These are phyloP conservation scores for Lathronympha strigana DNA, from an alignment of 2,888 invertebrate species.

Conservation along the genomic window DNA sequence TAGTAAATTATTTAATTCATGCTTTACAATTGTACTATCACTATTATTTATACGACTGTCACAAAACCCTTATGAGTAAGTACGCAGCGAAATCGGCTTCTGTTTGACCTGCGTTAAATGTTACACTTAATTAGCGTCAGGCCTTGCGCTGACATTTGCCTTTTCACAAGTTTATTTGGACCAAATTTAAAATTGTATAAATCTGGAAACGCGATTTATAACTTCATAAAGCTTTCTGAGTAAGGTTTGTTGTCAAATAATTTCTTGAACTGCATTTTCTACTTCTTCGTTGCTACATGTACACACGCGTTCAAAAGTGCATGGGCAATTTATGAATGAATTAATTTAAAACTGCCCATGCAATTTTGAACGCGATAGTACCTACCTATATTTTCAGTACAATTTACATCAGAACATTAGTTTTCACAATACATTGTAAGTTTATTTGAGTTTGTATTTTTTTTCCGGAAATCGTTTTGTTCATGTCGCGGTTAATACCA, in stretches of 20 bases:
- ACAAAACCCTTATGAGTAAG: slow-evolving; percentile 16
- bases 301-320: no score
- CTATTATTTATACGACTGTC: background rate
- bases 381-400: no score
- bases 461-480: no score
- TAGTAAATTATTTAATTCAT: no score
- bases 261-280: background rate
- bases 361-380: no score
- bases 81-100: slow-evolving; percentile 29
- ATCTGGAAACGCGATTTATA: slow-evolving; percentile 40
- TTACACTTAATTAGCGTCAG: slow-evolving; percentile 74
- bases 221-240: slow-evolving; percentile 26
- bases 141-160: slow-evolving; percentile 71
- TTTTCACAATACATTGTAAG: no score
- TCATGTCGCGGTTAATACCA: no score
- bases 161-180: slow-evolving; percentile 72
- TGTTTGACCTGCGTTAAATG: slow-evolving; percentile 56
- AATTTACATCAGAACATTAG: no score
- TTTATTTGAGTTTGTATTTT: no score
- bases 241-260: background rate
- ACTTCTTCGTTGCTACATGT: background rate
- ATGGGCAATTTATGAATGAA: no score
- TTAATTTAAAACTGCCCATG: no score
- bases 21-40: no score
- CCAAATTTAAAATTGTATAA: slow-evolving; percentile 50